These are phyloP conservation scores for Ceratina calcarata DNA, from an alignment of 1,140 invertebrate species.

Conservation along the genomic window DNA sequence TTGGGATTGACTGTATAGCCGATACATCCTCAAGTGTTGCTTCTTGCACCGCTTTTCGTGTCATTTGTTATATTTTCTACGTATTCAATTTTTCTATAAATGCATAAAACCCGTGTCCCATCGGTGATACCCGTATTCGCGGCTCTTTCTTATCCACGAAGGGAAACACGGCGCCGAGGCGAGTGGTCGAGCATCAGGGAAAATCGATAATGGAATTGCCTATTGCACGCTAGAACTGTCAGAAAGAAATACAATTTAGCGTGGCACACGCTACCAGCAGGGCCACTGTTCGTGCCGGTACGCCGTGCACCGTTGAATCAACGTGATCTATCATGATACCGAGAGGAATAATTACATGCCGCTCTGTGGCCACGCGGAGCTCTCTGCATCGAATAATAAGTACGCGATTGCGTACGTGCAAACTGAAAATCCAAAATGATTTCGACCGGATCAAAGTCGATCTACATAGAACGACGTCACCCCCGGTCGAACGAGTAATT, in stretches of 20 bases:
- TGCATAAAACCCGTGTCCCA: no score
- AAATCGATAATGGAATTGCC: conserved; percentile 76
- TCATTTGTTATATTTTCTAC: no score
- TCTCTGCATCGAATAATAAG: conserved; percentile 1
- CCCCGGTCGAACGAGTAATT: no score
- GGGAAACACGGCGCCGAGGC: background rate
- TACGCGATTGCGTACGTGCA: background rate
- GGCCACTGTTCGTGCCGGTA: background rate
- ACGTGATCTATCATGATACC: conserved; percentile 34
- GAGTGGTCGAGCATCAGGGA: conserved; percentile 7
- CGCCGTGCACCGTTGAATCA: background rate
- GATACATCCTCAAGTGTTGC: no score
- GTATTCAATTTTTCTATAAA: no score
- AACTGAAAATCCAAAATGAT: no score
- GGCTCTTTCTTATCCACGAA: background rate
- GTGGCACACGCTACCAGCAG: conserved; percentile 19
- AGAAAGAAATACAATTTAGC: conserved; percentile 71
- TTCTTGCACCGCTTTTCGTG: no score
- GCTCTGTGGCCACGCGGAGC: conserved; percentile 7
- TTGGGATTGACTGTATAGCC: no score
- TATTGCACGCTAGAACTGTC: conserved; percentile 72
- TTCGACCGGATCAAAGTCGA: no score
- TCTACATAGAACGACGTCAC: no score
- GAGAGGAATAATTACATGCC: conserved; percentile 33
- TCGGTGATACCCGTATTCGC: no score